Evolutionary conservation across 2,113 vertebrate genomes (phyloP), one percentile per base, ranked within the genome.

Genomic region (Litocranius walleri): DNA sequence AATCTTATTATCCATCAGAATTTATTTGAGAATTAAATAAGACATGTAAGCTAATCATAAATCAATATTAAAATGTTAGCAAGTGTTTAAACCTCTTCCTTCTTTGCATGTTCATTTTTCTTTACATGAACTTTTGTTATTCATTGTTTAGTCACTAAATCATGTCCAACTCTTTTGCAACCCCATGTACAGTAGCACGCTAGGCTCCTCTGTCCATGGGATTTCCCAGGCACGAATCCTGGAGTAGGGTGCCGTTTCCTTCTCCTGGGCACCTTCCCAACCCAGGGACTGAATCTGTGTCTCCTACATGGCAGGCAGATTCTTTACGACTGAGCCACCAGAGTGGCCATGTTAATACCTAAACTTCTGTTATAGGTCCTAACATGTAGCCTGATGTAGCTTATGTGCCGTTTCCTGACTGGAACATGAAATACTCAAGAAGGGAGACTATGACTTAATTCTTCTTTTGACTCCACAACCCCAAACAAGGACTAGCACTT

Each of bases 1-100:
- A 59, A 45, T 1, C 25, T 36, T 61, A 3, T 71, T 82, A 45
- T 59, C 33, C 43, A 77, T 36, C 19, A 86, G 52, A 89, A 54
- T 82, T 96, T 36, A 62, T 93, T 81, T 94, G 56, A 92, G 84
- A 74, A 92, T 91, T 92, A 90, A 84, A 81, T 71, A 91, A 87
- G 33, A 92, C 85, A 59, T 48, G 27, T 3, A 94, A 80, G 43
- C 16, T 56, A 88, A 77, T 85, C 8, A 48, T 61, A 40, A 90
- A 48, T 56, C 33, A 83, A 21, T 36, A 94, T 45, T 64, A 82
- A 90, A 88, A 71, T 84, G 25, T 54, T 59, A 48, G 29, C 29
- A 14, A 17, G 78, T 25, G 57, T 77, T 94, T 87, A 88, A 90
- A 30, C 88, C 14, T 43, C 62, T 90, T 90, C 36, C 29, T 84